phyloP scores from a whole-genome alignment of 2,113 vertebrate genomes.

The Pimephales promelas region DNA sequence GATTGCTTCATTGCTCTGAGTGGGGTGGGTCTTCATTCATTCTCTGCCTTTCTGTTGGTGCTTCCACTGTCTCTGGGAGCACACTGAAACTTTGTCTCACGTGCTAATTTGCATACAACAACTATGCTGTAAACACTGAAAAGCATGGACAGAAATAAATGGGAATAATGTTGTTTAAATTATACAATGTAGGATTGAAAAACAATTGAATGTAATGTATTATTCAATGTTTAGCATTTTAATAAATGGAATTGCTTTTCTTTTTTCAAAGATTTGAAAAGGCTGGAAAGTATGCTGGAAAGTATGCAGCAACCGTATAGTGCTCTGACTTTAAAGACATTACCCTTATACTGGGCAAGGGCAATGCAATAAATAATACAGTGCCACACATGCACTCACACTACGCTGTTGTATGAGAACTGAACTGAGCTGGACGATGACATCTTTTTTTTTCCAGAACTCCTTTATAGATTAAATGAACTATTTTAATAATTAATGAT shows the following conservation, averaged over 20 bases:
- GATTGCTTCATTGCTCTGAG: slow-evolving; percentile 62
- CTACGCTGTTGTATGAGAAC: no score
- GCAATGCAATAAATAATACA: slow-evolving; percentile 50
- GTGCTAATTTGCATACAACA: slow-evolving; percentile 43
- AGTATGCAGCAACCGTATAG: neutral
- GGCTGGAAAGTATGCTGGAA: neutral
- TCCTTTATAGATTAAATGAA: no score
- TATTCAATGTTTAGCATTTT: neutral
- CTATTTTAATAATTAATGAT: no score
- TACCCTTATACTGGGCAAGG: slow-evolving; percentile 18
- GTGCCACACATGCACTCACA: slow-evolving; percentile 7
- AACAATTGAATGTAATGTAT: neutral
- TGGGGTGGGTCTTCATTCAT: slow-evolving; percentile 69
- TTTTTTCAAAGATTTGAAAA: neutral
- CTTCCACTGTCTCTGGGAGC: slow-evolving; percentile 58
- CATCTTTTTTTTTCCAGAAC: no score
- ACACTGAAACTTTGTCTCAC: slow-evolving; percentile 44
- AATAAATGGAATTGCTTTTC: neutral
- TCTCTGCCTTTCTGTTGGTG: slow-evolving; percentile 56
- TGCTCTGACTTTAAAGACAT: slow-evolving; percentile 17
- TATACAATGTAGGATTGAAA: neutral
- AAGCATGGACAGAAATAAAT: neutral
- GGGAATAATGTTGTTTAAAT: neutral
- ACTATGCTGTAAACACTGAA: slow-evolving; percentile 44
- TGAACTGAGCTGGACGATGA: no score